Conservation (phyloP, 2,113 vertebrate genomes). For the Dipodomys ordii region DNA sequence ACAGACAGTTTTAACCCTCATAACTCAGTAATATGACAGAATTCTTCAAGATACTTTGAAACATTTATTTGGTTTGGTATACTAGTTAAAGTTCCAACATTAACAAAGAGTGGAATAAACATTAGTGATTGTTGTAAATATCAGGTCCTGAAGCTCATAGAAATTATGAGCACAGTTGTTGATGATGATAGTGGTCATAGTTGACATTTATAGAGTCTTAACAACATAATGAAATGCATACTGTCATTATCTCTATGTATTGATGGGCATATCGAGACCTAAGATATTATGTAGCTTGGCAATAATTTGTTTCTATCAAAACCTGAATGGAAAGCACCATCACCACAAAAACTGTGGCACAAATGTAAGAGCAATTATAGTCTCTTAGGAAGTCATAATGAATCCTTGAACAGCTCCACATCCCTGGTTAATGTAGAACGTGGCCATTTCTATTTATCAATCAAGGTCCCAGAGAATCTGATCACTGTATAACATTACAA, state of each 20-base stretch:
- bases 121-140: not conserved
- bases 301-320: constrained; percentile 38
- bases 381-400: not conserved
- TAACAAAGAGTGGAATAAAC: not conserved
- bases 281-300: not conserved
- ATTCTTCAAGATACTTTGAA: constrained; percentile 25
- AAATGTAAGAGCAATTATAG: not conserved
- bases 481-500: not conserved
- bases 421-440: not conserved
- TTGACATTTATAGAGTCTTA: not conserved
- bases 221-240: not conserved
- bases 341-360: not conserved
- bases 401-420: not conserved
- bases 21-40: not conserved
- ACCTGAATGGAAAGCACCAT: not conserved
- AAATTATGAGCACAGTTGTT: not conserved
- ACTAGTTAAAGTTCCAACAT: not conserved
- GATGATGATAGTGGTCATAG: not conserved
- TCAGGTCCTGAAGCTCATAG: not conserved
- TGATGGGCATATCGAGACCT: not conserved
- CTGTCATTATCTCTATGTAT: not conserved
- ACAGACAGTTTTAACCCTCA: not conserved
- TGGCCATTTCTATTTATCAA: not conserved
- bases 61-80: not conserved
- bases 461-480: not conserved